Conservation (phyloP, 2,113 vertebrate species). For the Zingel zingel region DNA sequence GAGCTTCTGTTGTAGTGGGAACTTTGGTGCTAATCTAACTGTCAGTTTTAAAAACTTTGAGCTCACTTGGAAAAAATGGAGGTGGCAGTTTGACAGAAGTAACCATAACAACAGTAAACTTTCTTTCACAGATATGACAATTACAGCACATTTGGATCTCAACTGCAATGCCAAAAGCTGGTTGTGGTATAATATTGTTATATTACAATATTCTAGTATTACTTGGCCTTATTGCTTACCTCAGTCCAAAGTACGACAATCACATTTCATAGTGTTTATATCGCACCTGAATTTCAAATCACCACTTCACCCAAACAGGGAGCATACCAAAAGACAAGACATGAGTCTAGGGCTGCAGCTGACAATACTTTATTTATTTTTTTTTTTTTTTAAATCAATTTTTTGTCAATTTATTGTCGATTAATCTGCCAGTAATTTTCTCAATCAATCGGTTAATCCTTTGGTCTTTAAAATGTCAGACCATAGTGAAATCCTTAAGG, state of each 20-base stretch:
- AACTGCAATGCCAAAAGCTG: neutral
- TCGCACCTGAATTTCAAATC: neutral
- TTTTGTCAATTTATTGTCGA: too few relatives aligned
- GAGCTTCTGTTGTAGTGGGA: neutral
- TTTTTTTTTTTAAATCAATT: neutral
- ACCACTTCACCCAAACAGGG: neutral
- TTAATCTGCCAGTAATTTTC: neutral
- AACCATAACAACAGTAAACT: neutral
- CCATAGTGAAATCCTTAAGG: too few relatives aligned
- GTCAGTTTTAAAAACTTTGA: neutral
- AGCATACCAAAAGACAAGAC: neutral
- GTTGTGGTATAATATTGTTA: neutral
- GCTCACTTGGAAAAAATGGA: neutral
- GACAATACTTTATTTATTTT: neutral
- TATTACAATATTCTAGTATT: neutral
- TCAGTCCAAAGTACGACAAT: neutral
- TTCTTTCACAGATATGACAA: neutral
- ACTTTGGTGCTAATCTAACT: neutral
- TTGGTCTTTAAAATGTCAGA: neutral
- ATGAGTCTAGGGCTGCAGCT: neutral
- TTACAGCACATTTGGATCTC: neutral
- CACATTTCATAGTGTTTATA: neutral
- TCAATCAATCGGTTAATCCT: neutral
- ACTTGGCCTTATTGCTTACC: neutral
- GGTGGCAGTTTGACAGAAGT: neutral